These are phyloP conservation scores for Trachelus tabidus DNA, from an alignment of 2,888 invertebrate genomes.

Conservation along the genomic window DNA sequence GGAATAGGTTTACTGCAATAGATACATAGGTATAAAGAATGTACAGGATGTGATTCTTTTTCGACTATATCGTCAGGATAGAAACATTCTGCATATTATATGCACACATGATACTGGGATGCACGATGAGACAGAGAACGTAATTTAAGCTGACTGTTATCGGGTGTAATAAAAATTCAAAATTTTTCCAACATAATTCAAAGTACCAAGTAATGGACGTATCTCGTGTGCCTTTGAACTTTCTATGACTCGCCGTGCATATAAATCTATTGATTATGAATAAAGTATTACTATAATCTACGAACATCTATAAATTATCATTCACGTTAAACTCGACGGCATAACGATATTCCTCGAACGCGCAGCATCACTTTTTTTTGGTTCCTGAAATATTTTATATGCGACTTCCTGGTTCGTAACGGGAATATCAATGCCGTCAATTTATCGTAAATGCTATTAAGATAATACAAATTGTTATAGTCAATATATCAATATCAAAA, in stretches of 20 bases:
- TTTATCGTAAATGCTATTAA: slow-evolving; percentile 14
- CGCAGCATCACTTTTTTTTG: background rate
- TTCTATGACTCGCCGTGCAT: background rate
- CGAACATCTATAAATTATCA: slow-evolving; percentile 23
- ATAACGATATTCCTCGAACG: background rate
- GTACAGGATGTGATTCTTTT: background rate
- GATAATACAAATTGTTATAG: background rate
- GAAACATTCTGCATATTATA: background rate
- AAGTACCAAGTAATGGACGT: background rate
- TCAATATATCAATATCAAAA: background rate
- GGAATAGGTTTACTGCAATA: background rate
- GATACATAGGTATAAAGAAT: background rate
- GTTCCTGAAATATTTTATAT: background rate
- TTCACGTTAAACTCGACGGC: slow-evolving; percentile 22
- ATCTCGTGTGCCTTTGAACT: background rate
- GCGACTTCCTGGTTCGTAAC: background rate
- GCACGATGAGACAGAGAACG: background rate
- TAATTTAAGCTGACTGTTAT: background rate
- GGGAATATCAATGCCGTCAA: slow-evolving; percentile 6
- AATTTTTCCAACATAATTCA: background rate
- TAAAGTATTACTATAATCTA: slow-evolving; percentile 17
- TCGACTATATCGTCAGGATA: background rate
- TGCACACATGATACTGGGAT: background rate
- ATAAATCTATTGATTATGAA: slow-evolving; percentile 13
- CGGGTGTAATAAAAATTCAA: background rate